phyloP scores from a whole-genome alignment of 1,140 invertebrate species.

The Papilio helenus region DNA sequence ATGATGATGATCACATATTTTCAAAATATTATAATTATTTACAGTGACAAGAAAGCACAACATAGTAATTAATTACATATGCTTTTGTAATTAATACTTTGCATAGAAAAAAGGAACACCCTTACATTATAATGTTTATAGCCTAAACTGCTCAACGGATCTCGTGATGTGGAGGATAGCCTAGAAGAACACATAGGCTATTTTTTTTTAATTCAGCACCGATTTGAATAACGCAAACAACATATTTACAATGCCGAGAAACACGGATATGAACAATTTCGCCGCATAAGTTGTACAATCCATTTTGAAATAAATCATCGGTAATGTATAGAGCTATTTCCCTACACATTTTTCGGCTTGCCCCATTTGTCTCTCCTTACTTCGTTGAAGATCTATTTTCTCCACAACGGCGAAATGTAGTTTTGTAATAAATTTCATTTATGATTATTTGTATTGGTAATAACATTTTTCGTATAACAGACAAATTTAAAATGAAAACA shows the following conservation, averaged over 20 bases:
- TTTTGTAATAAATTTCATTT: conserved; percentile 24
- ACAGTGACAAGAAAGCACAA: too few species aligned
- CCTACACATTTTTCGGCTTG: conserved; percentile 32
- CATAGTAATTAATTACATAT: too few species aligned
- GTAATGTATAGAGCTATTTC: conserved; percentile 29
- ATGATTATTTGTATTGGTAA: conserved; percentile 10
- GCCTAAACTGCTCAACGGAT: too few species aligned
- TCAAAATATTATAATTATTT: too few species aligned
- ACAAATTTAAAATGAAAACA: not conserved
- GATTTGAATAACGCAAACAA: not conserved
- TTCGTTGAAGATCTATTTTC: conserved; percentile 23
- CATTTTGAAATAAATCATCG: conserved; percentile 30
- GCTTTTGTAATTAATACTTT: too few species aligned
- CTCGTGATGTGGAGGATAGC: too few species aligned
- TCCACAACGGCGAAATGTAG: conserved; percentile 4
- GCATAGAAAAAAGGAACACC: too few species aligned
- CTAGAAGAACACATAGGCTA: too few species aligned
- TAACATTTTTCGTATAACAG: not conserved
- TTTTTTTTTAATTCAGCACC: not conserved
- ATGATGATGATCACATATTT: too few species aligned
- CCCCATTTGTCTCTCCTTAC: conserved; percentile 23
- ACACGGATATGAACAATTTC: conserved; percentile 28
- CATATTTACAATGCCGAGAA: not conserved
- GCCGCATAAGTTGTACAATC: conserved; percentile 13
- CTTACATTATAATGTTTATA: too few species aligned